phyloP scores from a whole-genome alignment of 2,888 invertebrate species.

The Spicauda simplicius region DNA sequence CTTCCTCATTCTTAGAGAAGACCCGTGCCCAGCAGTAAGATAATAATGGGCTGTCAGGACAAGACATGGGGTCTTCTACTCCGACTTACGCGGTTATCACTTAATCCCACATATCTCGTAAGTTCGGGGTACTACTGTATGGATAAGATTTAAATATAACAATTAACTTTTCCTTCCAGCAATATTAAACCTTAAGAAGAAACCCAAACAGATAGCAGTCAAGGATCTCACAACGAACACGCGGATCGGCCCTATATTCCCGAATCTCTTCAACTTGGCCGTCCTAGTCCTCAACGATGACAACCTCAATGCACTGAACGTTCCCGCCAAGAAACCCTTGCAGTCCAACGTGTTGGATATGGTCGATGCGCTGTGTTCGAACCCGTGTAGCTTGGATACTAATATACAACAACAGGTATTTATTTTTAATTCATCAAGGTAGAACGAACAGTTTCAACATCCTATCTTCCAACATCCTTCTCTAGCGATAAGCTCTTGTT shows the following conservation, averaged over 20 bases:
- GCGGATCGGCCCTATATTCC: slow-evolving; percentile 84
- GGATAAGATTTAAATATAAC: no score
- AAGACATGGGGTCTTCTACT: no score
- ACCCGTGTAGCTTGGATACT: slow-evolving; percentile 82
- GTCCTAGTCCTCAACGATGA: slow-evolving; percentile 85
- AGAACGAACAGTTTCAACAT: no score
- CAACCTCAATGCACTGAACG: slow-evolving; percentile 76
- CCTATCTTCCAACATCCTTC: no score
- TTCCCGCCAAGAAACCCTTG: slow-evolving; percentile 74
- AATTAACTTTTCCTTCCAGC: slow-evolving; percentile 55
- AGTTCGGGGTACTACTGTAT: no score
- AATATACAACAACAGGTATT: slow-evolving; percentile 84
- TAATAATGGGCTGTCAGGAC: no score
- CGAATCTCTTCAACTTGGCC: slow-evolving; percentile 85
- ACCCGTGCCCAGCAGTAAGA: no score
- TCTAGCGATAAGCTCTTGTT: no score
- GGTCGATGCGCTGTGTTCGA: slow-evolving; percentile 84
- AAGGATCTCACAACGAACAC: slow-evolving; percentile 84
- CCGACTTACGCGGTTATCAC: no score
- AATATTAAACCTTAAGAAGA: slow-evolving; percentile 80
- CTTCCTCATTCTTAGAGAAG: no score
- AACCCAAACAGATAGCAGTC: slow-evolving; percentile 81
- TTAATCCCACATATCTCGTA: no score
- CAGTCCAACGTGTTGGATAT: slow-evolving; percentile 81
- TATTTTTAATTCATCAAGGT: neutral